Base-by-base conservation (phyloP, 2,888 invertebrate species). In the Leucophenga montana region DNA sequence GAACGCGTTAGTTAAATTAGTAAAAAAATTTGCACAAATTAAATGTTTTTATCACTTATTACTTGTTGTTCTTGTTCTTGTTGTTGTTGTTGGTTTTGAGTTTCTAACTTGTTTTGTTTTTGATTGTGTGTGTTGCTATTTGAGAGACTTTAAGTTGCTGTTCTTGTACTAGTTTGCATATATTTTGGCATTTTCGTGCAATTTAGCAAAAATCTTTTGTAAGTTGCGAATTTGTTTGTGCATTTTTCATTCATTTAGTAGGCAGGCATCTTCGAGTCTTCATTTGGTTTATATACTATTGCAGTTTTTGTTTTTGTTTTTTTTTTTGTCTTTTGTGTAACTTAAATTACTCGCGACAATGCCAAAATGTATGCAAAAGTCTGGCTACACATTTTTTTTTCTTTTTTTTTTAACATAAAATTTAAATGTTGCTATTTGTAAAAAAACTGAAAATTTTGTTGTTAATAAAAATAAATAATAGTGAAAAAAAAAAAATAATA, bases 1-100 rank as follows among this genome's bases (percentile, higher is more conserved):
- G 74, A 74, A 75, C 78, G 69, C 74, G 75, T 77, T 54, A 33
- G 18, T 54, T 57, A 27, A 39, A 61, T 75, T 79, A 76, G 77
- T 81, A 71, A 81, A 76, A 81, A 77, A 83, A 81, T 81, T 83
- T 83, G 72, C 66, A 59, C 68, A 78, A 81, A 77, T 79, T 79
- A 84, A 81, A 76, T 73, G 77, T 80, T 85, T 86, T 85, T 86
- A 86, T 86, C 85, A 85, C 85, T 86, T 85, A 85, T 86, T 85
- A 82, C 69, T 73, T 75, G 75, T 75, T 73, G 66, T 75, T 65
- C 69, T 72, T 75, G 72, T 65, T 59, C 70, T 69, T 73, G 73
- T 68, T 71, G 74, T 70, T 57, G 62, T 62, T 67, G 39, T 9
- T 61, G 16, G 8, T 44, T 39, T 61, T 54, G 18, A 3, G 20